Conservation (phyloP, 2,797 vertebrate genomes). For the Enteromius radiatus region DNA sequence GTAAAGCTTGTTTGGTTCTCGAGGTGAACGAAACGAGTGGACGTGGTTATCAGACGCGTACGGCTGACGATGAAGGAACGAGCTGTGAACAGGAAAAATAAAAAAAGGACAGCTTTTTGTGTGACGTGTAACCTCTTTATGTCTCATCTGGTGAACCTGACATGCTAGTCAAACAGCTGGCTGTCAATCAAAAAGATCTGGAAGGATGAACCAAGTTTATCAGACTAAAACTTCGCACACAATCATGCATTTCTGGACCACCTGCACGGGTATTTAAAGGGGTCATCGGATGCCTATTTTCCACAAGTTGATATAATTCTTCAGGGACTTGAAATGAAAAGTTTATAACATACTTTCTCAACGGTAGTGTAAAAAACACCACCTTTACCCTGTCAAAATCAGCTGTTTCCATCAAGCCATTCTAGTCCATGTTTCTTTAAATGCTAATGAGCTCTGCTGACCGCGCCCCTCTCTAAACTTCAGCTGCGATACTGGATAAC, state of each 20-base stretch:
- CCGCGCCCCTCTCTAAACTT: no score
- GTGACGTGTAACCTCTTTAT: not conserved
- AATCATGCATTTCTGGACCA: conserved; percentile 22
- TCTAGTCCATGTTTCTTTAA: no score
- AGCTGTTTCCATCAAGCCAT: no score
- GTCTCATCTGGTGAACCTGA: not conserved
- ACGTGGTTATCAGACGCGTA: conserved; percentile 68
- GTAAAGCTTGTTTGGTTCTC: conserved; percentile 79
- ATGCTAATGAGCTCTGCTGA: no score
- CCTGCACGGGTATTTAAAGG: conserved; percentile 6
- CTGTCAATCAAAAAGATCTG: not conserved
- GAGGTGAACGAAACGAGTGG: conserved; percentile 70
- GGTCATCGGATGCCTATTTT: no score
- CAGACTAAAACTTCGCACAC: not conserved
- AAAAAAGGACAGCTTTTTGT: not conserved
- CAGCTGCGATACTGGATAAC: no score
- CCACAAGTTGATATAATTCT: no score
- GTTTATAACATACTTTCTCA: no score
- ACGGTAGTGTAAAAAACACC: no score
- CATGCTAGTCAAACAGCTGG: not conserved
- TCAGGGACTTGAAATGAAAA: no score
- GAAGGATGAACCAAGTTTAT: conserved; percentile 5
- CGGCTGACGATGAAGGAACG: conserved; percentile 59
- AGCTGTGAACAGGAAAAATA: not conserved
- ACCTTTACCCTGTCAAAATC: no score